phyloP scores from a whole-genome alignment of 2,113 vertebrate species.

The Phodopus roborovskii region DNA sequence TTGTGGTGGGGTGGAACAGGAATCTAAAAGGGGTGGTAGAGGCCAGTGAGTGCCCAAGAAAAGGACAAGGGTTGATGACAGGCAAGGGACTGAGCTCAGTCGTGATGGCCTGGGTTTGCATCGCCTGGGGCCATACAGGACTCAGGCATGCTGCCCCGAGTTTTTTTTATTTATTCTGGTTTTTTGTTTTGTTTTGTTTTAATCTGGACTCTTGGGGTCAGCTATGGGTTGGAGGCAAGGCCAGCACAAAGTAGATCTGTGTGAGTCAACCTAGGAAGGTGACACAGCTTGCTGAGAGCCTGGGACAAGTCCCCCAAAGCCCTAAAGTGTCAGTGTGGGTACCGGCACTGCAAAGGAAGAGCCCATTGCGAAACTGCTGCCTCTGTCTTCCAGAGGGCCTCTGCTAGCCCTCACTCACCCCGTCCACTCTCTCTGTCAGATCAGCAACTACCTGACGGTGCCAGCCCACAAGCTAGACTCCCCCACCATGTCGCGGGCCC shows the following conservation, averaged over 20 bases:
- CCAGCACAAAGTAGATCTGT: neutral
- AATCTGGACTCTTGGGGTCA: neutral
- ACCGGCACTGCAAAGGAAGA: neutral
- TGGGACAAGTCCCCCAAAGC: neutral
- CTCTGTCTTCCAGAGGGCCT: rapidly evolving
- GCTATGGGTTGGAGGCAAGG: neutral
- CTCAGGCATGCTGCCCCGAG: neutral
- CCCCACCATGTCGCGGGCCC: slow-evolving; percentile 92
- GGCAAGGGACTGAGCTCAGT: neutral
- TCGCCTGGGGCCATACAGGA: neutral
- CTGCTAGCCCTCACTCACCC: neutral
- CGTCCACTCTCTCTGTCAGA: slow-evolving; percentile 79
- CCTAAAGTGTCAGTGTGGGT: neutral
- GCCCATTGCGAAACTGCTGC: neutral
- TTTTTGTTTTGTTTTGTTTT: neutral
- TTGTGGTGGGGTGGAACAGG: neutral
- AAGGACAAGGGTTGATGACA: neutral
- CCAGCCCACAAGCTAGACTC: slow-evolving; percentile 92
- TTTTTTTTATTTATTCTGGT: neutral
- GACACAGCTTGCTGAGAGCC: neutral
- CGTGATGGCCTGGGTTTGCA: rapidly evolving
- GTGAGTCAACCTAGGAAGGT: neutral
- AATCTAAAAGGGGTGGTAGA: neutral
- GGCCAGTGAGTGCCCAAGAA: neutral
- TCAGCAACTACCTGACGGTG: slow-evolving; percentile 96